Evolutionary conservation across 2,113 vertebrate genomes (phyloP).

Genomic region (Pachypanchax playfairii): DNA sequence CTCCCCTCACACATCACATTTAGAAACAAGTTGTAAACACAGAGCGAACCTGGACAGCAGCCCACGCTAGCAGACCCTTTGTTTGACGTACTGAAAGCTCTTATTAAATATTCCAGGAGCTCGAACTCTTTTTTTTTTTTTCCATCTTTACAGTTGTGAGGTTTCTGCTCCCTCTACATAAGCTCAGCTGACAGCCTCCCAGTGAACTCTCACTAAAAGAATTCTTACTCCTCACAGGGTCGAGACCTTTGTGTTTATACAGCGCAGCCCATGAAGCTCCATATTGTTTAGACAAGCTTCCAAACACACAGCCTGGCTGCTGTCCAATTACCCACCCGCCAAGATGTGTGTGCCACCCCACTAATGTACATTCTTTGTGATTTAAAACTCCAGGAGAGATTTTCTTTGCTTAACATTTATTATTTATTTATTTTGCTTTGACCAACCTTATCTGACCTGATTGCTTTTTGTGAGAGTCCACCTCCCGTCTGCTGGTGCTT

Average conservation of each 20-base stretch:
- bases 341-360: constrained; percentile 59
- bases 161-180: constrained; percentile 40
- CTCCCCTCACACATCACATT: constrained; percentile 28
- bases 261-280: constrained; percentile 76
- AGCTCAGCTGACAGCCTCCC: constrained; percentile 56
- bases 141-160: constrained; percentile 25
- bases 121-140: constrained; percentile 14
- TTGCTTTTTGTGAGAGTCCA: constrained; percentile 21
- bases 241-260: constrained; percentile 79
- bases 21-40: constrained; percentile 36
- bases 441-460: constrained; percentile 36
- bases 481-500: constrained; percentile 10
- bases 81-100: constrained; percentile 37
- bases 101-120: constrained; percentile 40
- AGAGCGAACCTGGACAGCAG: constrained; percentile 12
- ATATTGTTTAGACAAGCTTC: constrained; percentile 81
- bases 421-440: constrained; percentile 10
- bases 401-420: constrained; percentile 24
- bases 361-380: constrained; percentile 53
- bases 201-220: constrained; percentile 68
- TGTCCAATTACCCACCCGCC: constrained; percentile 68
- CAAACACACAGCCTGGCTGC: constrained; percentile 75
- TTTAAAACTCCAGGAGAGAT: constrained; percentile 37
- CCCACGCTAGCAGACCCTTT: constrained; percentile 13
- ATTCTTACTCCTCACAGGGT: constrained; percentile 73